A percentile compares a stretch with the other conserved stretches of the same genome.
Evolutionary conservation across 2,888 invertebrate genomes (phyloP).

Genomic region (Smittia sp.): DNA sequence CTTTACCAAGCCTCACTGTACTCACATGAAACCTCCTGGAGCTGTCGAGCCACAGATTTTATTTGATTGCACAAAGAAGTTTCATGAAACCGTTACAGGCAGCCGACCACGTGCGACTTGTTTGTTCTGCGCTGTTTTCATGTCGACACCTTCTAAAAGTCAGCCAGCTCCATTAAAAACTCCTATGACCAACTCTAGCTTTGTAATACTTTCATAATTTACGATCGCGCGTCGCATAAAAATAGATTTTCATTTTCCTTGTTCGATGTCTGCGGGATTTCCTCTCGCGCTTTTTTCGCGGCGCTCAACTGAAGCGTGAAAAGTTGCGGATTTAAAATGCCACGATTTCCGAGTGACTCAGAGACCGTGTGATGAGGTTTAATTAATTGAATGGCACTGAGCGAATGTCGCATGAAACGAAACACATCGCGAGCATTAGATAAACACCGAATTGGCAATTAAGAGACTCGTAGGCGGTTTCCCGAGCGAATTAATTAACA

Average conservation of each 20-base stretch:
- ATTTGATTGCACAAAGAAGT: too few species aligned
- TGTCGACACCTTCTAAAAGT: too few species aligned
- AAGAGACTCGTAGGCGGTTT: neutral
- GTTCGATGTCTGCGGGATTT: constrained; percentile 31
- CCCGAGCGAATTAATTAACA: neutral
- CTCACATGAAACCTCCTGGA: too few species aligned
- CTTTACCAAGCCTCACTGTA: too few species aligned
- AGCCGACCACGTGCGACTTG: too few species aligned
- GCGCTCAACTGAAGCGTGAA: constrained; percentile 24
- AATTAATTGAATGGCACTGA: constrained; percentile 7
- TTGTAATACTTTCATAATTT: neutral
- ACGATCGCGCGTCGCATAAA: constrained; percentile 19
- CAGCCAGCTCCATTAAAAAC: too few species aligned
- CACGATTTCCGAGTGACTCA: neutral
- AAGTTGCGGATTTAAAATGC: neutral
- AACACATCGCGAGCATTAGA: neutral
- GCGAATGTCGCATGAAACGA: neutral
- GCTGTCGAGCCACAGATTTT: too few species aligned
- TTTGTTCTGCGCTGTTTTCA: too few species aligned
- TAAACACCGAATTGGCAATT: constrained; percentile 10
- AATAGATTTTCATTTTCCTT: constrained; percentile 15
- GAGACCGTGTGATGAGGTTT: neutral
- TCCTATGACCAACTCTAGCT: too few species aligned
- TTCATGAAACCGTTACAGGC: too few species aligned
- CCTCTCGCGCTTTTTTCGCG: constrained; percentile 9